Conservation (phyloP, 2,113 vertebrate genomes). For the Cacatua alba region DNA sequence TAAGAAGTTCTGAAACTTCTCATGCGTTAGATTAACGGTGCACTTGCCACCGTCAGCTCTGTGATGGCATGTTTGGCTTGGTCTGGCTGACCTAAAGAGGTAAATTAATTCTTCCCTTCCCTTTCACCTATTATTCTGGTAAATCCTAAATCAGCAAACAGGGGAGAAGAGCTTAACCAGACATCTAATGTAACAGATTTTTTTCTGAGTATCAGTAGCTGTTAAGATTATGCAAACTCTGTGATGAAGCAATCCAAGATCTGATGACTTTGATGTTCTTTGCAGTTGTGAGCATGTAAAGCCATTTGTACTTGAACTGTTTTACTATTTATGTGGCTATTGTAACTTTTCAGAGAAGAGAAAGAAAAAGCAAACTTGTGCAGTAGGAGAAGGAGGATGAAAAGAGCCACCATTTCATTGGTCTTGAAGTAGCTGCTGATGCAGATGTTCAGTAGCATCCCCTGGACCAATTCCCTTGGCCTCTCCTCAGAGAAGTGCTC, state of each 20-base stretch:
- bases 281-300: neutral
- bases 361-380: neutral
- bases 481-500: neutral
- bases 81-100: neutral
- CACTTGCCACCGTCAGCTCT: neutral
- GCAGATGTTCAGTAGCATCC: neutral
- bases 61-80: neutral
- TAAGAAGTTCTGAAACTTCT: neutral
- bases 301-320: neutral
- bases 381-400: neutral
- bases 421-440: neutral
- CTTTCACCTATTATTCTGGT: neutral
- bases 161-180: neutral
- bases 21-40: neutral
- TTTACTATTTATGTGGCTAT: neutral
- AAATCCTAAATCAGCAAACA: neutral
- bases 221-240: neutral
- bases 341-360: neutral
- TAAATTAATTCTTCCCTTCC: neutral
- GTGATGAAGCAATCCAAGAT: neutral
- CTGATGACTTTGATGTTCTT: neutral
- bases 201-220: neutral
- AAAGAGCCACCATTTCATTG: neutral
- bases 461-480: neutral
- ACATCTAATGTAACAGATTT: neutral